These are phyloP conservation scores for Chaetorhynchus papuensis DNA, from an alignment of 2,113 vertebrate genomes.

Conservation along the genomic window DNA sequence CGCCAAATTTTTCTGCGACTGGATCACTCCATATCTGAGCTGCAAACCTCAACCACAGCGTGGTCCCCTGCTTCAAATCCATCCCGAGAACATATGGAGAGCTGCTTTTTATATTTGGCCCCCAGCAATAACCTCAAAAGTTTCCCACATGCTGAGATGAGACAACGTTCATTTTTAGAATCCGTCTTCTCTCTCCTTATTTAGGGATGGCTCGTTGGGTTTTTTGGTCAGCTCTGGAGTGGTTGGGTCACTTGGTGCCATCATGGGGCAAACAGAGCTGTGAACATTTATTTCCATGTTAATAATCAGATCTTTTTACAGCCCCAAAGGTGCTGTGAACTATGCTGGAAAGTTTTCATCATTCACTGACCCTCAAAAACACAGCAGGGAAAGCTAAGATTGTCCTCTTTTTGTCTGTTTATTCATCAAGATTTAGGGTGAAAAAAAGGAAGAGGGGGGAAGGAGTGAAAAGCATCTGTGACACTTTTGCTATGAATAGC, in stretches of 20 bases:
- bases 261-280: not conserved
- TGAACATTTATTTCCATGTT: not conserved
- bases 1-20: slow-evolving; percentile 18
- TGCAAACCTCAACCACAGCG: slow-evolving; percentile 20
- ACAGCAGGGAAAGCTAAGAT: not conserved
- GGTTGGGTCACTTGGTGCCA: not conserved
- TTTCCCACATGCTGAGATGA: not conserved
- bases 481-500: not conserved
- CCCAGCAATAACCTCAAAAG: not conserved
- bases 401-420: not conserved
- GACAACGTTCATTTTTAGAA: not conserved
- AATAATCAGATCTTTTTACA: not conserved
- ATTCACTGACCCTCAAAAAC: not conserved
- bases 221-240: not conserved
- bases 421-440: not conserved
- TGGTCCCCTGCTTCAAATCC: not conserved
- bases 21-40: slow-evolving; percentile 25
- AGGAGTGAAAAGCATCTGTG: not conserved
- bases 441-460: not conserved
- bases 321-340: not conserved
- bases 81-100: not conserved
- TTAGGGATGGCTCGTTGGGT: not conserved
- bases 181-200: not conserved
- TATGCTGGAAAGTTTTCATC: not conserved
- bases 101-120: not conserved